A percentile compares a stretch with the other conserved stretches of the same genome.
These are phyloP conservation scores for Muschampia plurimacula DNA, from an alignment of 2,888 invertebrate species.

Conservation along the genomic window DNA sequence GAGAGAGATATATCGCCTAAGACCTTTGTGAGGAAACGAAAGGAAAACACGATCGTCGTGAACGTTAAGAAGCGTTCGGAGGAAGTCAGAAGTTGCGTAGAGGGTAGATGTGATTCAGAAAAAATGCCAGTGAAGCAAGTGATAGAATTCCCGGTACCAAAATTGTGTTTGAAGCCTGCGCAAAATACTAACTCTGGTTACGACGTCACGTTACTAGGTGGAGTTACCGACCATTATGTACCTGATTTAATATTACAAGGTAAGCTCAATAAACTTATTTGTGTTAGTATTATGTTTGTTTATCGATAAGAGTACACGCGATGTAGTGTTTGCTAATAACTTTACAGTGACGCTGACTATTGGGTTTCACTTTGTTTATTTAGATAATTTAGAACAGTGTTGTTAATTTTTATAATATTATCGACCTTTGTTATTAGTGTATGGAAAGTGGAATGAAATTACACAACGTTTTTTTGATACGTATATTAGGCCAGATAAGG, in stretches of 20 bases:
- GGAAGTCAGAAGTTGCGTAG: constrained; percentile 30
- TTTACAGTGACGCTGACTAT: background rate
- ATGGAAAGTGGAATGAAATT: too few relatives aligned
- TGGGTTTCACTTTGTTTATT: too few relatives aligned
- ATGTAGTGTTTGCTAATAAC: background rate
- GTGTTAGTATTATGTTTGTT: background rate
- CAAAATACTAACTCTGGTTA: constrained; percentile 71
- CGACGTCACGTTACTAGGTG: constrained; percentile 87
- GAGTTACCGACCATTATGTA: constrained; percentile 88
- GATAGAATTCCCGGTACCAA: constrained; percentile 86
- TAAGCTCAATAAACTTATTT: constrained; percentile 47
- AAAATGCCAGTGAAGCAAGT: constrained; percentile 69
- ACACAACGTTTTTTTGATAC: too few relatives aligned
- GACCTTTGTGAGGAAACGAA: constrained; percentile 72
- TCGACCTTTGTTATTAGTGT: too few relatives aligned
- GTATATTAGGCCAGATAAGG: too few relatives aligned
- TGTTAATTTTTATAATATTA: too few relatives aligned
- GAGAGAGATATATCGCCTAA: constrained; percentile 65
- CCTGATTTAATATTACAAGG: constrained; percentile 92
- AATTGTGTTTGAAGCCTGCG: constrained; percentile 45
- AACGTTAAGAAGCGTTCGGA: constrained; percentile 54
- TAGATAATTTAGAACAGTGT: too few relatives aligned
- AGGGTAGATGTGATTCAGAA: constrained; percentile 46
- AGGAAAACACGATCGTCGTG: constrained; percentile 77
- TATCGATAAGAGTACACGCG: background rate